phyloP scores from a whole-genome alignment of 2,888 invertebrate species.

The Digitonthophagus gazella region DNA sequence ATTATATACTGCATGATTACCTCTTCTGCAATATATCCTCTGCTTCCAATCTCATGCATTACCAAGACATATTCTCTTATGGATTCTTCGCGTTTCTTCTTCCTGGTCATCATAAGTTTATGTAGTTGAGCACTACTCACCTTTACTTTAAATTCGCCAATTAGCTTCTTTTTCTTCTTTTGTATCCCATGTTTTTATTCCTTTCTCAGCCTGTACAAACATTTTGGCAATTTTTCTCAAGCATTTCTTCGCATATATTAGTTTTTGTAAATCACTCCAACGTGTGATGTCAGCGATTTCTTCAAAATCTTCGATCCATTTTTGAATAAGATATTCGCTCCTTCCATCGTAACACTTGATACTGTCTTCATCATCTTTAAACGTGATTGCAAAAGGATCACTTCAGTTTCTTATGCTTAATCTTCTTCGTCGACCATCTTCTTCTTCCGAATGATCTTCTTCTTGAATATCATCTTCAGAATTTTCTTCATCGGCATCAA shows the following conservation, averaged over 20 bases:
- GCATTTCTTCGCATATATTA: too few relatives aligned
- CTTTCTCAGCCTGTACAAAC: background rate
- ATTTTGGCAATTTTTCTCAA: too few relatives aligned
- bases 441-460: background rate
- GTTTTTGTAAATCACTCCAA: too few relatives aligned
- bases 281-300: too few relatives aligned
- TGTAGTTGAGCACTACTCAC: constrained; percentile 17
- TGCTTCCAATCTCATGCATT: constrained; percentile 41
- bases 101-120: background rate
- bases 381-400: background rate
- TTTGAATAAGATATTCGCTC: background rate
- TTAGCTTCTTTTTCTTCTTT: too few relatives aligned
- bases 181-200: too few relatives aligned
- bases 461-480: background rate
- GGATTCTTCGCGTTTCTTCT: constrained; percentile 33
- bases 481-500: too few relatives aligned
- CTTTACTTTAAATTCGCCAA: constrained; percentile 20
- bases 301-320: too few relatives aligned
- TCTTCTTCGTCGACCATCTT: background rate
- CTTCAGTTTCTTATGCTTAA: too few relatives aligned
- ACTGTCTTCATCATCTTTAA: background rate
- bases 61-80: constrained; percentile 41
- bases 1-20: constrained; percentile 31
- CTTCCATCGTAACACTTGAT: background rate
- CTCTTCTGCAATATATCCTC: constrained; percentile 27